Evolutionary conservation across 92 coral and sea anemone genomes (phyloP), one percentile per base, ranked within the genome.

Genomic region (Chrysogorgia sp.): DNA sequence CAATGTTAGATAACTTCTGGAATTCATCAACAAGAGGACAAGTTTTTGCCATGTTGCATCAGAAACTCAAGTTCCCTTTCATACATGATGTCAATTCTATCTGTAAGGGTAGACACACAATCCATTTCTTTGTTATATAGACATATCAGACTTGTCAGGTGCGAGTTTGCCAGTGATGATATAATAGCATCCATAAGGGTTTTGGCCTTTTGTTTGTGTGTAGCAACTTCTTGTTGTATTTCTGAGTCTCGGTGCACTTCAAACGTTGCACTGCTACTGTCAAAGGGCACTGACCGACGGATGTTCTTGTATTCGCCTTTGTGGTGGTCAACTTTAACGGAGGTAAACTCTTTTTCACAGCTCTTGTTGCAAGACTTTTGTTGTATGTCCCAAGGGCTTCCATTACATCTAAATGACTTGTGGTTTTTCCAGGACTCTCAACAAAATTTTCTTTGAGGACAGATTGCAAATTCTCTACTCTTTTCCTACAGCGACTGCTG

Each of bases 331-430:
- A 82, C 32, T 74, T 15, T 40, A 7, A 74, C 68, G 3, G 87
- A 62, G 24, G 87, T 47, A 47, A 83, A 83, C 35, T 60, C 33
- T 83, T 70, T 45, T 37, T 64, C 15, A 83, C 82, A 21, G 87
- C 87, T 63, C 82, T 79, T 37, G 87, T 83, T 33, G 83, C 52
- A 15, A 83, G 77, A 48, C 87, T 69, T 74, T 75, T 83, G 43
- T 66, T 79, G 59, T 81, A 30, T 40, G 66, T 47, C 23, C 22
- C 58, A 59, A 82, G 71, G 9, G 74, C 74, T 58, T 71, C 55
- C 69, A 81, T 71, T 55, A 71, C 50, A 10, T 75, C 63, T 58
- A 40, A 56, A 56, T 66, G 80, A 15, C 43, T 69, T 40, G 85
- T 61, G 55, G 75, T 34, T 43, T 81, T 81, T 14, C 85, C 85